Evolutionary conservation across 1,140 invertebrate species (phyloP), one percentile per base, ranked within the genome.

Genomic region (Nymphalis io): DNA sequence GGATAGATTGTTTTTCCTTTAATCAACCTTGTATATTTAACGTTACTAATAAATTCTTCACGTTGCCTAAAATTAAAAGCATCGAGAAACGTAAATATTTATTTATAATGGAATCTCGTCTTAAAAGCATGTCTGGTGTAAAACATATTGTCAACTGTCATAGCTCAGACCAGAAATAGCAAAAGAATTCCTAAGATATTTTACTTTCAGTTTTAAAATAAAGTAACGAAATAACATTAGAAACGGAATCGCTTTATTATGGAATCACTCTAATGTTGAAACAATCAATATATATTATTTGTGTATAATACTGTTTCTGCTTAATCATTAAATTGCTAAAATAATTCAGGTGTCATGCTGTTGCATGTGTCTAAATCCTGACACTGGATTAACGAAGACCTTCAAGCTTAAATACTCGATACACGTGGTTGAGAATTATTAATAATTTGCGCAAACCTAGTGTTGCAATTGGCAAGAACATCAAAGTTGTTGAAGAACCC

Each of bases 401-500:
- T 46, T n/a, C 13, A 51, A 20, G 10, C 12, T 11, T 53, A 21
- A 55, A 55, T 51, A 55, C 1, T 16, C 51, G 21, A 55, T 23
- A 15, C 51, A 55, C 15, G 51, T 55, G 51, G 12, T 3, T 18
- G 15, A 16, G 13, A 27, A 55, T 55, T 55, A 55, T 23, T 27
- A 27, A 12, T 55, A 55, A 23, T 23, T 55, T 55, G 23, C 23
- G 21, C 51, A 55, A 55, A n/a, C 12, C 21, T 5, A 6, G 20
- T 63, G 33, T 63, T 63, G 27, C 46, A 51, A 51, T 63, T 63
- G 60, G 44, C 60, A 63, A 63, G 44, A 51, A 63, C 60, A 63
- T 63, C 60, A 63, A 63, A 63, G 60, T 51, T 53, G 27, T 63
- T 27, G 46, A 63, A 27, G 20, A 27, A 51, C 16, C 46, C 46